Evolutionary conservation across 2,888 invertebrate species (phyloP), one percentile per base, ranked within the genome.

Genomic region (Oeneis ivallda): DNA sequence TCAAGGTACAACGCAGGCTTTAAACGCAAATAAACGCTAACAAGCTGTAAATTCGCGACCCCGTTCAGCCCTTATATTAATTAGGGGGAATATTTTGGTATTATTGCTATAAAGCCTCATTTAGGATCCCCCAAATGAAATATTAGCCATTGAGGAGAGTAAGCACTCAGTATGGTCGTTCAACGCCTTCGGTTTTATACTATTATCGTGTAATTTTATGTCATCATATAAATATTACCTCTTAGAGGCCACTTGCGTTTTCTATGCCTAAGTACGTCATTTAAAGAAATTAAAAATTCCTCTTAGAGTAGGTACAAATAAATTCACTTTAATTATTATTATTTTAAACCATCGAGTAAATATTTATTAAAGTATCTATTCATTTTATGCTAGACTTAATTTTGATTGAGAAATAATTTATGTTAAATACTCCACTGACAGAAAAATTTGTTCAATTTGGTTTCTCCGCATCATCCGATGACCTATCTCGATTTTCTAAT

Each of bases 91-190:
- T 87, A 91, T 89, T 89, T 86, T 86, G 84, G 82, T 88, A 86
- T 81, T 89, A 89, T 88, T 89, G 84, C 86, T 87, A 89, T 90
- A 90, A 90, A 89, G 88, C 86, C 87, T 89, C 86, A 89, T 90
- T 90, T 90, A 89, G 81, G 76, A 78, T 81, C 85, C 83, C 83
- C 80, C 75, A 81, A 86, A 86, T 90, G 86, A 91, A 91, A 87
- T 91, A 92, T 86, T 85, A 85, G 82, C 86, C 81, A 89, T 90
- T 84, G 83, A 83, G 73, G 84, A 83, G 84, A 88, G 76, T 85
- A 83, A 88, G 84, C 83, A 79, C 83, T 89, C 81, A 87, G 85
- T 79, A 81, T 65, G 39, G 62, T 65, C 65, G 63, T 72, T 68
- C 60, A 57, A 61, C 47, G 52, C 65, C 52, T 41, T 62, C 65